These are phyloP conservation scores for Acipenser transmontanus DNA, from an alignment of 2,797 vertebrate species.

Conservation along the genomic window DNA sequence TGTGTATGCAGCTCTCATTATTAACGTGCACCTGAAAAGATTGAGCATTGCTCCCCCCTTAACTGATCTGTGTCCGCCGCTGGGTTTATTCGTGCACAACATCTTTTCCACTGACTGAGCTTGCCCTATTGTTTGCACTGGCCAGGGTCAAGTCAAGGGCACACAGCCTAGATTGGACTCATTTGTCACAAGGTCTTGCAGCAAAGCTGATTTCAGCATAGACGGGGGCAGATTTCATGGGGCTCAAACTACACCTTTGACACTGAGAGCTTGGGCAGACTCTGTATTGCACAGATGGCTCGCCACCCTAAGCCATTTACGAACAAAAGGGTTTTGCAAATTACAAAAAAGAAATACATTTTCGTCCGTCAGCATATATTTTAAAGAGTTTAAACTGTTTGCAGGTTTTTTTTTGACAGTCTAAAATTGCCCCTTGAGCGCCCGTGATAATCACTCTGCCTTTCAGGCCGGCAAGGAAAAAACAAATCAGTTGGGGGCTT, in stretches of 20 bases:
- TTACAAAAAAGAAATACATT: constrained; percentile 69
- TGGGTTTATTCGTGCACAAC: constrained; percentile 98
- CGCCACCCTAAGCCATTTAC: constrained; percentile 66
- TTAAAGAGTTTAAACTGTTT: constrained; percentile 68
- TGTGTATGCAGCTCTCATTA: constrained; percentile 90
- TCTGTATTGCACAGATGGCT: constrained; percentile 77
- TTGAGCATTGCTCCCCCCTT: constrained; percentile 70
- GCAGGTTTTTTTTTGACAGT: constrained; percentile 64
- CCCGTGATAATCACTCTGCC: constrained; percentile 76
- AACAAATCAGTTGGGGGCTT: constrained; percentile 74
- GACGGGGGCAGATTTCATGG: constrained; percentile 68
- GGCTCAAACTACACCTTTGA: constrained; percentile 83
- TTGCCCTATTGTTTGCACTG: constrained; percentile 94
- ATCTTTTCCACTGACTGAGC: constrained; percentile 97
- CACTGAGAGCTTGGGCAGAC: constrained; percentile 71
- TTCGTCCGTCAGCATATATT: constrained; percentile 72
- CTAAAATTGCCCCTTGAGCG: constrained; percentile 72
- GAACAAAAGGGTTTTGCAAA: constrained; percentile 69
- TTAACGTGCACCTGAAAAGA: constrained; percentile 97
- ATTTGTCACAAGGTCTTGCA: constrained; percentile 95
- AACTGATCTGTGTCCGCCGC: constrained; percentile 72
- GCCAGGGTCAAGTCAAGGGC: constrained; percentile 99
- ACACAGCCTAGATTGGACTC: constrained; percentile 97
- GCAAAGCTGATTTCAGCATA: constrained; percentile 95
- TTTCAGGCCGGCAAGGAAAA: constrained; percentile 74